These are phyloP conservation scores for Zelostemma sp. DNA, from an alignment of 1,140 invertebrate genomes.

Conservation along the genomic window DNA sequence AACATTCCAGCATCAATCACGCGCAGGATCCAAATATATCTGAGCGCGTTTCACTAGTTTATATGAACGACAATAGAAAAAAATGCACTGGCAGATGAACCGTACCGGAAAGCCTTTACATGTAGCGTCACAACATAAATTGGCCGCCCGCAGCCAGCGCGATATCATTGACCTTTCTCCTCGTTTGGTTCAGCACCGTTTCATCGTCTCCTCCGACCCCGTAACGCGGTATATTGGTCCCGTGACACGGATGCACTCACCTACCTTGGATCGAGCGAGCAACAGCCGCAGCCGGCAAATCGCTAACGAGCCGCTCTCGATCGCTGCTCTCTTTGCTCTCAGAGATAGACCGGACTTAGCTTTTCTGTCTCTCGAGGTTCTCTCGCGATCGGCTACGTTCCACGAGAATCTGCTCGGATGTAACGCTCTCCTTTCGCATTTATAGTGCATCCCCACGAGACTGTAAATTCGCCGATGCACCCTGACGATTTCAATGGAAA, in stretches of 20 bases:
- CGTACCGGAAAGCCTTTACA: conserved; percentile 35
- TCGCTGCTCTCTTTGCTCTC: conserved; percentile 7
- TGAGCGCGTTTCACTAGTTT: too few relatives aligned
- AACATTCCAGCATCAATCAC: too few relatives aligned
- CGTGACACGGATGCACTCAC: conserved; percentile 30
- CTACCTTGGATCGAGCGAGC: conserved; percentile 23
- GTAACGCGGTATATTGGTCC: conserved; percentile 12
- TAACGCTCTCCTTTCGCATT: conserved; percentile 49
- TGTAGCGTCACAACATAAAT: conserved; percentile 34
- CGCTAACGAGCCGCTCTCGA: conserved; percentile 38
- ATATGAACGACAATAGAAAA: too few relatives aligned
- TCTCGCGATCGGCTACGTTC: conserved; percentile 44
- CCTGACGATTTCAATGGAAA: conserved; percentile 44
- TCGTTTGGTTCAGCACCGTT: conserved; percentile 15
- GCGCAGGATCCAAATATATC: too few relatives aligned
- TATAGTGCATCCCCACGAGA: conserved; percentile 51
- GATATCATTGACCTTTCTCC: conserved; percentile 42
- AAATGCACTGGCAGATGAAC: conserved; percentile 13
- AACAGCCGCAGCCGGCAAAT: conserved; percentile 17
- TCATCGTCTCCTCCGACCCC: conserved; percentile 8
- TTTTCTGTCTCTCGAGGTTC: conserved; percentile 37
- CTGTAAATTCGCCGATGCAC: conserved; percentile 42
- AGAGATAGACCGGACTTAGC: conserved; percentile 30
- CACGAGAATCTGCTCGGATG: conserved; percentile 43
- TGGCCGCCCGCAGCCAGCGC: conserved; percentile 23